phyloP scores from a whole-genome alignment of 1,140 invertebrate genomes.

The Centruroides vittatus region DNA sequence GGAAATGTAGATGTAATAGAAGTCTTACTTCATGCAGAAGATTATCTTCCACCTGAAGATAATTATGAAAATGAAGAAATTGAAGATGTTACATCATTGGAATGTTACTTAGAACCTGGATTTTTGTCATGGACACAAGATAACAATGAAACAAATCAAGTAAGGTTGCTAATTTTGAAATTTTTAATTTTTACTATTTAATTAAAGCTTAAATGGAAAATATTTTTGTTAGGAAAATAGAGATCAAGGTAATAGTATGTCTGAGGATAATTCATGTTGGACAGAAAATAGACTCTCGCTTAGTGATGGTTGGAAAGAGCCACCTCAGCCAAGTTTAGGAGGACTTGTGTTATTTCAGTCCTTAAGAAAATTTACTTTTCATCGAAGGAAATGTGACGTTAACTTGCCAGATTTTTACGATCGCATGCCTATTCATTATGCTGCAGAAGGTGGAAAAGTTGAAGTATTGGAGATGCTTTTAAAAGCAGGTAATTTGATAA shows the following conservation, averaged over 20 bases:
- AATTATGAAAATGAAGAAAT: no score
- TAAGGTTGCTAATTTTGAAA: no score
- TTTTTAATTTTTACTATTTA: no score
- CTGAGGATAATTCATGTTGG: no score
- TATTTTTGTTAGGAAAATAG: no score
- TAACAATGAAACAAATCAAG: no score
- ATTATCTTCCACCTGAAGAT: constrained; percentile 7
- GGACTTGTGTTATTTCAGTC: constrained; percentile 37
- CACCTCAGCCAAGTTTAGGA: constrained; percentile 34
- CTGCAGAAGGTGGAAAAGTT: constrained; percentile 36
- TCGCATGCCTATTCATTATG: constrained; percentile 42
- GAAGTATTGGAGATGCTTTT: constrained; percentile 33
- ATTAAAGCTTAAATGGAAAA: no score
- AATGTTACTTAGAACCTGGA: no score
- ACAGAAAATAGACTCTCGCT: no score
- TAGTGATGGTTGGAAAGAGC: constrained; percentile 23
- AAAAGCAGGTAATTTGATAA: constrained; percentile 23
- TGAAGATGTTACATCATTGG: no score
- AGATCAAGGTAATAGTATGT: no score
- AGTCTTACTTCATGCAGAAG: constrained; percentile 27
- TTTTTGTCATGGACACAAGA: no score
- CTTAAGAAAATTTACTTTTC: constrained; percentile 22
- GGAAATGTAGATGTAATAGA: constrained; percentile 31
- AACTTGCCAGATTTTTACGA: constrained; percentile 37
- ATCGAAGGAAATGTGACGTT: constrained; percentile 27